These are phyloP conservation scores for Brachyptera putata DNA, from an alignment of 2,888 invertebrate genomes.

Conservation along the genomic window DNA sequence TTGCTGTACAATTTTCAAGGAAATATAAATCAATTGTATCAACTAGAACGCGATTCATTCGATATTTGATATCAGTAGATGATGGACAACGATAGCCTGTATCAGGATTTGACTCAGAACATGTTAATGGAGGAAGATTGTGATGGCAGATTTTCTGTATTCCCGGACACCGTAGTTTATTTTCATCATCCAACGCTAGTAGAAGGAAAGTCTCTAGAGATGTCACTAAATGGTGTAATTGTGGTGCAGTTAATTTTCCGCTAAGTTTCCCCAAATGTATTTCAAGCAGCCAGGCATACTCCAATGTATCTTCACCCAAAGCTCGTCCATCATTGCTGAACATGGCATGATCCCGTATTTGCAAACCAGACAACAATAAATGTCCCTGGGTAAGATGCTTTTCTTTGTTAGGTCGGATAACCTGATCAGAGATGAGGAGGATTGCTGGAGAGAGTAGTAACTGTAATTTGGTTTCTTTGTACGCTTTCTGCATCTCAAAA, in stretches of 20 bases:
- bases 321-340: slow-evolving; percentile 89
- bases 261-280: slow-evolving; percentile 89
- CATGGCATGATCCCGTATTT: slow-evolving; percentile 91
- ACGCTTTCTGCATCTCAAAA: slow-evolving; percentile 96
- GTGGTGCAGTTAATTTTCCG: slow-evolving; percentile 85
- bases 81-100: slow-evolving; percentile 72
- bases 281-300: slow-evolving; percentile 97
- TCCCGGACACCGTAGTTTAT: slow-evolving; percentile 79
- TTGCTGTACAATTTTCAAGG: slow-evolving; percentile 81
- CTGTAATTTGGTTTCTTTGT: slow-evolving; percentile 87
- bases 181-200: slow-evolving; percentile 83
- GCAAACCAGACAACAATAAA: slow-evolving; percentile 77
- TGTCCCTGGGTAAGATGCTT: slow-evolving; percentile 78
- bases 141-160: slow-evolving; percentile 75
- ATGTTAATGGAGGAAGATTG: slow-evolving; percentile 64
- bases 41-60: slow-evolving; percentile 83
- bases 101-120: slow-evolving; percentile 63
- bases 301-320: slow-evolving; percentile 89
- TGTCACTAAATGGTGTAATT: slow-evolving; percentile 80
- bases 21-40: slow-evolving; percentile 88
- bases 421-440: slow-evolving; percentile 70
- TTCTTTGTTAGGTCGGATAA: slow-evolving; percentile 64
- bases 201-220: slow-evolving; percentile 85
- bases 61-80: slow-evolving; percentile 84
- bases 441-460: slow-evolving; percentile 84